Percentiles rank a stretch among this genome's conserved stretches.
phyloP scores from a whole-genome alignment of 2,888 invertebrate genomes.

The Tanytarsus gracilentus region DNA sequence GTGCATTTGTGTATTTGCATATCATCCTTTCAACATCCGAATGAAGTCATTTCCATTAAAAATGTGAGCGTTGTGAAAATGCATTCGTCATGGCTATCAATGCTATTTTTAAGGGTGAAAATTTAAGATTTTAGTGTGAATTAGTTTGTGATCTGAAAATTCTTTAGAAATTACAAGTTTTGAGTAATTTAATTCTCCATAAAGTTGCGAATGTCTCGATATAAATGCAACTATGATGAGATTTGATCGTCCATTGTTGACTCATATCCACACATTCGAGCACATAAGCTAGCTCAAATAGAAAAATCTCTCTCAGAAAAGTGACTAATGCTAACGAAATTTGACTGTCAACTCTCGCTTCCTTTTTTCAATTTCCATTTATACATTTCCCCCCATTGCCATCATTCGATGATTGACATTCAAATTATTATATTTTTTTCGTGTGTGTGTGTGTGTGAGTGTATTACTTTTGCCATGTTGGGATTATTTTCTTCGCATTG shows the following conservation, averaged over 20 bases:
- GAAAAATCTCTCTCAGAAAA: too few species aligned
- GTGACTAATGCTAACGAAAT: too few species aligned
- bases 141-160: too few species aligned
- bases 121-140: not conserved
- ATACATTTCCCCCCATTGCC: conserved; percentile 19
- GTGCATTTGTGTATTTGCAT: too few species aligned
- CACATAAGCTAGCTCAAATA: too few species aligned
- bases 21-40: conserved; percentile 1
- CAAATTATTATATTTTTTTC: conserved; percentile 28
- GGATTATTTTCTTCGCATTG: not conserved
- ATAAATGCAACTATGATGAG: too few species aligned
- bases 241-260: too few species aligned
- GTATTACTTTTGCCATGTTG: conserved; percentile 9
- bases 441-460: not conserved
- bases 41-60: conserved; percentile 21
- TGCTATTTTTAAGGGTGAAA: not conserved
- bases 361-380: conserved; percentile 26
- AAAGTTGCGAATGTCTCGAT: too few species aligned
- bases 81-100: not conserved
- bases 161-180: too few species aligned
- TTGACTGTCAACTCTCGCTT: too few species aligned
- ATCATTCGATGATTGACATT: conserved; percentile 30
- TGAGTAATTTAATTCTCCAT: too few species aligned
- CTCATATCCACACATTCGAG: too few species aligned
- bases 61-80: not conserved